Evolutionary conservation across 2,888 invertebrate genomes (phyloP).

Genomic region (Cybosia mesomella): DNA sequence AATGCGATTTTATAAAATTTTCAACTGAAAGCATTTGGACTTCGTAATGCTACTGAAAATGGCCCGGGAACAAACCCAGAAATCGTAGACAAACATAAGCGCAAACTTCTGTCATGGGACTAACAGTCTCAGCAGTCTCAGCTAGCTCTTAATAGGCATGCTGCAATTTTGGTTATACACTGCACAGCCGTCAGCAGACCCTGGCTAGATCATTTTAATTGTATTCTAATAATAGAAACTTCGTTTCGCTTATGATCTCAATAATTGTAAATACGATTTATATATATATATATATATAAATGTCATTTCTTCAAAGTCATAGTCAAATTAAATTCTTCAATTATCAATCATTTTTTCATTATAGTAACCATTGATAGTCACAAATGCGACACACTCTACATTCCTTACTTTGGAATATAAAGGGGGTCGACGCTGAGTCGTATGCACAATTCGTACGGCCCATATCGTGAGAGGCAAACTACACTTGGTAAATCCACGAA

Average conservation of each 20-base stretch:
- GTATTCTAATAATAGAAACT: too few relatives aligned
- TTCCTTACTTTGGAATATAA: slow-evolving; percentile 39
- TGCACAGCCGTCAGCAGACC: too few relatives aligned
- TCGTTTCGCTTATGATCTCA: neutral
- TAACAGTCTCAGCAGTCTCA: neutral
- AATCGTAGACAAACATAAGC: neutral
- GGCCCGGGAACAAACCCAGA: too few relatives aligned
- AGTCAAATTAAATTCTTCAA: neutral
- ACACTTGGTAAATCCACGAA: slow-evolving; percentile 31
- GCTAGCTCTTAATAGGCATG: neutral
- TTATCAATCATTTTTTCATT: slow-evolving; percentile 14
- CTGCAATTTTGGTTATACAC: too few relatives aligned
- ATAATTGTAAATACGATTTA: neutral
- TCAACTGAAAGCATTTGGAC: neutral
- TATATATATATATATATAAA: neutral
- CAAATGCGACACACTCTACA: slow-evolving; percentile 44
- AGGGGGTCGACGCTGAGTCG: slow-evolving; percentile 38
- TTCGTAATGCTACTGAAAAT: neutral
- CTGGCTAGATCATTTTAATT: too few relatives aligned
- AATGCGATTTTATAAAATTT: neutral
- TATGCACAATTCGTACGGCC: slow-evolving; percentile 33
- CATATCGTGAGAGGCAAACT: slow-evolving; percentile 25
- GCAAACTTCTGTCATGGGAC: neutral
- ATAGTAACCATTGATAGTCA: slow-evolving; percentile 23
- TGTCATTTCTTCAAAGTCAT: neutral